Base-by-base conservation (phyloP, 2,888 invertebrate genomes). In the Cybosia mesomella region DNA sequence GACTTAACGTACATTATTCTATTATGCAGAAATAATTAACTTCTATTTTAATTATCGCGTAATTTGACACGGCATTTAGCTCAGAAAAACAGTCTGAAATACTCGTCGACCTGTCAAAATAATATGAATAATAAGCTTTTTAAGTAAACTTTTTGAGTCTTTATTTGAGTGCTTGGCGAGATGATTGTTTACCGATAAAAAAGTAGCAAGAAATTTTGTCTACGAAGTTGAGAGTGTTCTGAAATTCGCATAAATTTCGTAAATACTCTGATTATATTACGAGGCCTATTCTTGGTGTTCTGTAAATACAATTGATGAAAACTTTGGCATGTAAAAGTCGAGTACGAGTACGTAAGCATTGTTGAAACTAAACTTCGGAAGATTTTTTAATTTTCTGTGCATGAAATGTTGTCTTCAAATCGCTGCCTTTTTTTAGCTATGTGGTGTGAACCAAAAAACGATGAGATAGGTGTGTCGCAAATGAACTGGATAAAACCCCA, bases 1-100 rank as follows among this genome's bases (percentile, higher is more conserved):
- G 84, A 84, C 76, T 83, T 64, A 77, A 53, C 80, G 77, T 85
- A 77, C 82, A 85, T 84, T 85, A 87, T 89, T 86, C 83, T 81
- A 85, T 88, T 85, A 83, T 76, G 74, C 79, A 69, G 76, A 84
- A 85, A 83, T 84, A 75, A 83, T 84, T 84, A 85, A 83, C 79
- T 86, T 83, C 72, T 71, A 76, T 83, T 82, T 81, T 77, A 83
- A 83, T 81, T 67, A 74, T 75, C 64, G 66, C 66, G 74, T 77
- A 80, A 64, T 80, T 77, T 80, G 73, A 74, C 71, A 73, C 72
- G 73, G 72, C 74, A 58, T 63, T 67, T 58, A 54, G 58, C 34
- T 43, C 15, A 8, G 34, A 49, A 53, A 53, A 58, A 49, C 58
- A 53, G 9, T 10, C 9, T 24, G 9, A 22, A 53, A 22, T 22